Evolutionary conservation across 2,113 vertebrate genomes (phyloP), one percentile per base, ranked within the genome.

Genomic region (Bucco capensis): DNA sequence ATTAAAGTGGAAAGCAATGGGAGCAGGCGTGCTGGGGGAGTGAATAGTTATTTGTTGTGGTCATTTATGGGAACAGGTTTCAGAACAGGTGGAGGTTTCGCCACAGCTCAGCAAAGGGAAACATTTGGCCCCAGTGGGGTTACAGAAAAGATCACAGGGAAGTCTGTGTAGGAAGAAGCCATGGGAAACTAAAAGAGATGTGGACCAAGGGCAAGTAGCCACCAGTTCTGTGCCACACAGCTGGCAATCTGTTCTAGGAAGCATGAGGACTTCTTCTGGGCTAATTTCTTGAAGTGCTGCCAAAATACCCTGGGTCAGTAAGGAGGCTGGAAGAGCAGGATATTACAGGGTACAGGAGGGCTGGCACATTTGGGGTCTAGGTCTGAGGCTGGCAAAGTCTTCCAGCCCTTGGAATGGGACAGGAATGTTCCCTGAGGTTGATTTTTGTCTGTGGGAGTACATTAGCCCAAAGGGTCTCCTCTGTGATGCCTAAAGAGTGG

Each of bases 151-250:
- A 78, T 78, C n/a, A 85, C 33, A 61, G 51, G 9, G 56, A 92
- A 61, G 30, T 37, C 66, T 72, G 46, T 14, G 47, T 23, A 74
- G 30, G 18, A 85, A 54, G 65, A 84, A 23, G 70, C 60, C 40
- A 51, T 23, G 65, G 54, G 35, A 89, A 89, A 82, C 2, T 0
- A 61, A 85, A 77, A 70, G 30, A 74, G 33, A 19, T 33, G 33
- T 0, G 2, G 38, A 74, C 12, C 23, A 37, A 88, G 19, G 57
- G 47, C 24, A 66, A 16, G 19, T 33, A 79, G 47, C 57, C 42
- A 47, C 12, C 28, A 35, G 46, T 24, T 24, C 69, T n/a, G 71
- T 0, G 4, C 15, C 0, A 0, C 33, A 33, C 16, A 83, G 38
- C 6, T 2, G 3, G 23, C 46, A 70, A 19, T 10, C 49, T 75